Evolutionary conservation across 2,888 invertebrate species (phyloP), one percentile per base, ranked within the genome.

Genomic region (Melinaea marsaeus): DNA sequence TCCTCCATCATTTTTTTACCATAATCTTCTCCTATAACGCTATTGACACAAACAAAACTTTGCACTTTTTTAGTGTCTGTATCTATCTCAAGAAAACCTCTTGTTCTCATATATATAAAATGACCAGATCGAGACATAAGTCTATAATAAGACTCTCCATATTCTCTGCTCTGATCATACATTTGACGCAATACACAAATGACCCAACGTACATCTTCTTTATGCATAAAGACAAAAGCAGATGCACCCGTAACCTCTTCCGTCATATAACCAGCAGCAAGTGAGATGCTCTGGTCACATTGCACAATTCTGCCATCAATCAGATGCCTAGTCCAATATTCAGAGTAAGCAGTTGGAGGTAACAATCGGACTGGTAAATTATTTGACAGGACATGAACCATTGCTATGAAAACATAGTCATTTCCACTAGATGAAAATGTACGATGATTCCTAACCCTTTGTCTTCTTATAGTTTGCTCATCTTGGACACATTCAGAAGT

Each of bases 211-310:
- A 96, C 95, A 88, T 98, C 97, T 72, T 97, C 96, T 79, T 94
- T 93, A 84, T 96, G 96, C 95, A 98, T 97, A 80, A 95, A 97
- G 62, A 94, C 93, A 84, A 98, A 98, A 9, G 97, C 97, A 69
- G 95, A 96, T 65, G 94, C 90, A n/a, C 97, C 97, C 9, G 94
- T 93, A 1, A 97, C 95, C 88, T 98, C 98, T 72, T 95, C 95
- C 11, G 95, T 94, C 94, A 98, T 94, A 79, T 97, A 97, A 3
- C 98, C 98, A 61, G 96, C 95, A 13, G 97, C 95, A 64, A 96
- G 89, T 6, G 97, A 96, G 78, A 98, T 97, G 78, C 97, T 94
- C 80, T 97, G 97, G 82, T 98, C 98, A 80, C 96, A 96, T 79
- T 95, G 96, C 58, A 97, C 94, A 71, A 98, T 97, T 57, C 95